Conservation (phyloP, 2,113 vertebrate species). For the Mus pahari region DNA sequence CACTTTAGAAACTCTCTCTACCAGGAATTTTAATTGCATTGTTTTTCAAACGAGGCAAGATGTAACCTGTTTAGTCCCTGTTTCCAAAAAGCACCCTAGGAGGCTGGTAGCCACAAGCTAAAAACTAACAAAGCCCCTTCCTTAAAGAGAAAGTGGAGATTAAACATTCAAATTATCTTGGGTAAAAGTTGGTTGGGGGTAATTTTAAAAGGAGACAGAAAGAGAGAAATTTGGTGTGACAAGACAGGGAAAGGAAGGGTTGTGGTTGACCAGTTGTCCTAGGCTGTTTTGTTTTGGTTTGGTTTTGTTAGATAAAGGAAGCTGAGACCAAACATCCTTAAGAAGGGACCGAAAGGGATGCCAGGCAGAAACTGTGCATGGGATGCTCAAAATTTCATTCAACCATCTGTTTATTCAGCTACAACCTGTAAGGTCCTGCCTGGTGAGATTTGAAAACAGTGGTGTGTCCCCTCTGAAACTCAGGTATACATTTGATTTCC, state of each 20-base stretch:
- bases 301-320: neutral
- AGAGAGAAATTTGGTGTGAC: neutral
- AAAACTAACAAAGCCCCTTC: neutral
- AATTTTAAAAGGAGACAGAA: neutral
- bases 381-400: neutral
- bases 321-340: neutral
- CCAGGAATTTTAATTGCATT: conserved; percentile 64
- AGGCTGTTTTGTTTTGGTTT: neutral
- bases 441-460: neutral
- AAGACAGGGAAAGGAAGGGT: neutral
- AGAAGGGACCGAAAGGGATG: neutral
- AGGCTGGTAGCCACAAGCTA: conserved; percentile 31
- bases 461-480: neutral
- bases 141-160: neutral
- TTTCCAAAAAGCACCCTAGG: conserved; percentile 29
- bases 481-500: neutral
- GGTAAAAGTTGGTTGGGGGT: neutral
- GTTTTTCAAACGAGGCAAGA: conserved; percentile 39
- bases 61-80: conserved; percentile 5
- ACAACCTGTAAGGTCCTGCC: neutral
- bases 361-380: neutral
- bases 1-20: conserved; percentile 49
- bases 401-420: neutral
- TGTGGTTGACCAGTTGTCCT: neutral
- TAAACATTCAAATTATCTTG: neutral